Base-by-base conservation (phyloP, 1,140 invertebrate species). In the Apocrypta bakeri region DNA sequence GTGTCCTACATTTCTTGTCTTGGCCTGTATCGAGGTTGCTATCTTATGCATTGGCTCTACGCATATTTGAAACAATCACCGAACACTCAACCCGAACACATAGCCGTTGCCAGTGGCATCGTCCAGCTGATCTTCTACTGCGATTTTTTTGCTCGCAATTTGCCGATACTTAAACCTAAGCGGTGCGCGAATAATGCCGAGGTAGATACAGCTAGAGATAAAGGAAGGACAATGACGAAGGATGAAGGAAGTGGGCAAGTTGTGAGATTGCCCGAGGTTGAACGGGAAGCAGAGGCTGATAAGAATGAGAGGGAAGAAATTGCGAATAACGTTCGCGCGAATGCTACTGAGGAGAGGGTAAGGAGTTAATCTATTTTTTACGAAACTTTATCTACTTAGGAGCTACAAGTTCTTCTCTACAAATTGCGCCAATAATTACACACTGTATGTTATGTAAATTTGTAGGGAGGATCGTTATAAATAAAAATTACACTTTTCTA, bases 11-110 rank as follows among this genome's bases (percentile, higher is more conserved):
- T 84, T 11, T 27, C 63, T 0, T 80, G 72, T 12, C 24, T 84
- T 11, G 79, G 78, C 17, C 48, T 84, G 0, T 77, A 80, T n/a
- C 64, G 33, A 1, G 83, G 78, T 1, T 84, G n/a, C 40, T 84
- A 84, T 37, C n/a, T 84, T 25, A 77, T 76, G 61, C 83, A 84
- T 27, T 77, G 79, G 78, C 11, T 77, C 7, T 84, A 84, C 25
- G 37, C 25, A 0, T 81, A 81, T 8, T 4, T 66, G 1, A 84
- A 64, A n/a, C 3, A 17, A 1, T 56, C 48, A 4, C 0, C 21
- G 48, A 7, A 56, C 48, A 6, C 7, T 1, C 0, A 24, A n/a
- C 25, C 48, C 25, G 73, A 75, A 2, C 31, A 56, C 0, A 71
- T 81, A 7, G 37, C 71, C 17, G 42, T 81, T 1, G 72, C 78